A percentile compares a stretch with the other conserved stretches of the same genome.
These are phyloP conservation scores for Cephalopterus ornatus DNA, from an alignment of 2,113 vertebrate species.

Conservation along the genomic window DNA sequence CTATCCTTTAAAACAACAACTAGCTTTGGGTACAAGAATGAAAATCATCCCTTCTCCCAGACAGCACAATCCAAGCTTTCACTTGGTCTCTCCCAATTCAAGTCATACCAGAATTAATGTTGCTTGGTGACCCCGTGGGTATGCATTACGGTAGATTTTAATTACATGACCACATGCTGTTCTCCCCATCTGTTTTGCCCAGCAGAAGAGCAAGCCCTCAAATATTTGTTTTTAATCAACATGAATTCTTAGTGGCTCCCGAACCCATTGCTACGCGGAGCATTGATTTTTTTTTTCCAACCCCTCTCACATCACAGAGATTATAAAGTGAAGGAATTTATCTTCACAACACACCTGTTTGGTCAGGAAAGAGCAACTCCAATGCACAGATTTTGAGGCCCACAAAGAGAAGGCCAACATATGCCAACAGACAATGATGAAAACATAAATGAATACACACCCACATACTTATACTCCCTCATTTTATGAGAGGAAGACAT, in stretches of 20 bases:
- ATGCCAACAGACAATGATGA: not conserved
- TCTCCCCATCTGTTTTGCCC: conserved; percentile 32
- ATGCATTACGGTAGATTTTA: conserved; percentile 9
- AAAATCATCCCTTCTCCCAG: not conserved
- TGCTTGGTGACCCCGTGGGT: not conserved
- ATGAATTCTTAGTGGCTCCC: not conserved
- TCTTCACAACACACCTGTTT: not conserved
- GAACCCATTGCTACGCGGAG: not conserved
- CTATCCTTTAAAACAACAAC: not conserved
- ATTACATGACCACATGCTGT: conserved; percentile 35
- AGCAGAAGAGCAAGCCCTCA: not conserved
- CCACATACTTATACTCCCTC: not conserved
- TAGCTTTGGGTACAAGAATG: not conserved
- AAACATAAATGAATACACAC: not conserved
- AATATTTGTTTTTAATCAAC: conserved; percentile 31
- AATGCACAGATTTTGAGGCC: not conserved
- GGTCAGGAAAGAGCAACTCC: not conserved
- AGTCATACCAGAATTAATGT: not conserved
- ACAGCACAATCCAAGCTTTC: not conserved
- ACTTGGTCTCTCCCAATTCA: not conserved
- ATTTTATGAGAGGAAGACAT: not conserved
- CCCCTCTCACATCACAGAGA: not conserved
- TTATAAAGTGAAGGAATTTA: not conserved
- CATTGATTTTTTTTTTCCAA: rapidly evolving
- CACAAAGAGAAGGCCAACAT: not conserved